Evolutionary conservation across 2,888 invertebrate genomes (phyloP).

Genomic region (Torymus tubicola): DNA sequence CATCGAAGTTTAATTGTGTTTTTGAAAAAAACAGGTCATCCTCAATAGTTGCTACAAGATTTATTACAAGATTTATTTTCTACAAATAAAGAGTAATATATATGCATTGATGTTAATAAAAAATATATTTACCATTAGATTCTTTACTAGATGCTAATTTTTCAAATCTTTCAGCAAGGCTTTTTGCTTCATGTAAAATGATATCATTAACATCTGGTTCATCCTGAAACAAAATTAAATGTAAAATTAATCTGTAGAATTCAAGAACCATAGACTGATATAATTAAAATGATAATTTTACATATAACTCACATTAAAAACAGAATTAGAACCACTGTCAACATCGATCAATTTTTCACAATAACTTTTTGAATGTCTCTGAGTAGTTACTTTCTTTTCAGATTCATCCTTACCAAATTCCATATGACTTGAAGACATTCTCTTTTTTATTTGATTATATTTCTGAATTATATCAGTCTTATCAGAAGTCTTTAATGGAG

Average conservation of each 20-base stretch:
- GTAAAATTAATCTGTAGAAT: neutral
- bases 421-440: constrained; percentile 48
- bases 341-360: constrained; percentile 65
- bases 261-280: neutral
- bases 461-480: constrained; percentile 62
- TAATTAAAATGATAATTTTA: neutral
- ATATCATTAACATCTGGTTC: constrained; percentile 60
- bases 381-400: neutral
- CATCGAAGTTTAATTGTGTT: constrained; percentile 65
- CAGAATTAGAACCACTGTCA: constrained; percentile 66
- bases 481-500: constrained; percentile 48
- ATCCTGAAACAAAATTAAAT: constrained; percentile 54
- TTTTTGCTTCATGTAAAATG: constrained; percentile 67
- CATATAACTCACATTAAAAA: constrained; percentile 66
- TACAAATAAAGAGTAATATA: too few relatives aligned
- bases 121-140: constrained; percentile 64
- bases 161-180: constrained; percentile 68
- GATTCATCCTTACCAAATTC: constrained; percentile 13
- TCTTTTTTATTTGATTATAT: constrained; percentile 62
- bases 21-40: constrained; percentile 67
- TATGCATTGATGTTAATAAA: too few relatives aligned
- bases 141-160: constrained; percentile 64
- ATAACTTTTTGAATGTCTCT: constrained; percentile 7
- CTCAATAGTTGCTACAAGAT: constrained; percentile 48
- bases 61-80: too few relatives aligned